Evolutionary conservation across 64 coral and sea anemone genomes (phyloP), one percentile per base, ranked within the genome.

Genomic region (Porites australiensis): DNA sequence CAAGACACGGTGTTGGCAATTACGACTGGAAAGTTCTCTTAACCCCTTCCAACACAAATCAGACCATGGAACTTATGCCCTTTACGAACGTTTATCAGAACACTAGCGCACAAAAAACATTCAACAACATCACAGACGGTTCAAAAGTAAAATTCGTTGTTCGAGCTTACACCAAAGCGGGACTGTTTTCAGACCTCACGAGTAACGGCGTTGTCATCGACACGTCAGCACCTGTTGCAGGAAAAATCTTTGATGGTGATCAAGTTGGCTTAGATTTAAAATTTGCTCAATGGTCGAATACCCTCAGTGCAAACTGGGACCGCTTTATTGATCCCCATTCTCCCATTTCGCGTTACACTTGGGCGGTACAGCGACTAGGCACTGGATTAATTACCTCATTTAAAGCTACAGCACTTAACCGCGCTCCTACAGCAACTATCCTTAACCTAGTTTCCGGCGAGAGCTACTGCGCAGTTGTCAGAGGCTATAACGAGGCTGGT

Each of bases 401-500:
- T 61, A 98, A 82, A 19, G 74, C 67, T 14, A 89, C 90, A 27
- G 94, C 79, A 4, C 67, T 93, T 6, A 93, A 77, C 62, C 90
- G 87, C n/a, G 71, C 81, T 77, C 63, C 44, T 63, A 88, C 75
- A 6, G 70, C 62, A 54, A 85, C 50, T 2, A 94, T 88, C 19
- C 77, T 98, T 8, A 98, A 90, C 20, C 57, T 98, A 20, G 93
- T 93, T 6, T 94, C 90, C 18, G 91, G 80, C 44, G 77, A 93
- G 67, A 48, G 82, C 22, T 98, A 98, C 58, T 98, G 97, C 50
- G 97, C 94, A 63, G 82, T 96, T 6, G 91, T 98, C 51, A 90
- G 91, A 88, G 83, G 97, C 50, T 95, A 96, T 68, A 98, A 98
- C 62, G 90, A 93, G 44, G 97, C 97, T 50, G 91, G 91, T 45